Conservation (phyloP, 2,113 vertebrate genomes). For the Microtus pennsylvanicus region DNA sequence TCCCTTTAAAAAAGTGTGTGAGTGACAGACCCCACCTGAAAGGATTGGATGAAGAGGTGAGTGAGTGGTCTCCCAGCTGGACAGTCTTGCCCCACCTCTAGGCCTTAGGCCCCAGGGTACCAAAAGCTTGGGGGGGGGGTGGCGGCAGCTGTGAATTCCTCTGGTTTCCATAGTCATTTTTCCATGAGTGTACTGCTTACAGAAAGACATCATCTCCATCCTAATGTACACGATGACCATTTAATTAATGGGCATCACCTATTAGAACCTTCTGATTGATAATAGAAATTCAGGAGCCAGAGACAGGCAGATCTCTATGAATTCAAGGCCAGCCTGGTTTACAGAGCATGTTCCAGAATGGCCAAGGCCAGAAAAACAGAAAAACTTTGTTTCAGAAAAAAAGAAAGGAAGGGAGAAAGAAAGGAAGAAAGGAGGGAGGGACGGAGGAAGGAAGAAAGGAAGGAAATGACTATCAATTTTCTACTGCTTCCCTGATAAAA, state of each 20-base stretch:
- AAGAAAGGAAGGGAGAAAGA: accelerated
- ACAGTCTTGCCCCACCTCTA: no score
- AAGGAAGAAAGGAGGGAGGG: accelerated
- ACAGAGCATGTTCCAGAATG: background rate
- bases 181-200: background rate
- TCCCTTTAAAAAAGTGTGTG: accelerated
- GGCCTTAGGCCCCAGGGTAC: no score
- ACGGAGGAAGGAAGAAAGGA: accelerated
- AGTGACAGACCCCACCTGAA: no score
- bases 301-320: background rate
- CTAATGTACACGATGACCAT: background rate
- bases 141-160: background rate
- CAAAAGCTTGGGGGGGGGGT: accelerated
- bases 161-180: background rate
- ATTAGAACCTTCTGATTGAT: background rate
- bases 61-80: no score
- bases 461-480: background rate
- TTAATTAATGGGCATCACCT: background rate
- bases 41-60: no score
- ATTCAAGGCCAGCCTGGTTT: background rate
- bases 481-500: background rate
- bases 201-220: background rate
- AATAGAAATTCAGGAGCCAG: background rate
- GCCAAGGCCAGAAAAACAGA: background rate
- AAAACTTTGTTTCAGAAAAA: background rate